Evolutionary conservation across 2,888 invertebrate species (phyloP).

Genomic region (Dorcus hopei): DNA sequence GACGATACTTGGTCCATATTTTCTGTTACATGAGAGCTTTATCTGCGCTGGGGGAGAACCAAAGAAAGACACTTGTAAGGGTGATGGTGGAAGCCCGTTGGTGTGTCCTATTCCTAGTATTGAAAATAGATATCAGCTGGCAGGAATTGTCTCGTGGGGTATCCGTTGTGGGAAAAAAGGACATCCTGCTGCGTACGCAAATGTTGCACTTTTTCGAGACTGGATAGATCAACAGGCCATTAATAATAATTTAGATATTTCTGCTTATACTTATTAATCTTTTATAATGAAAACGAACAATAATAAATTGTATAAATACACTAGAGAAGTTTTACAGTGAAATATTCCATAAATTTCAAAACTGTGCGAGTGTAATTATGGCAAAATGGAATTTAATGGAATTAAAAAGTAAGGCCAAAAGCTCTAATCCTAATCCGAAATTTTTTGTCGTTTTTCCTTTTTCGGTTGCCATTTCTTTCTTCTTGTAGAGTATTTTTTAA

Average conservation of each 20-base stretch:
- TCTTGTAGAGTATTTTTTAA: too few species aligned
- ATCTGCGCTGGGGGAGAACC: slow-evolving; percentile 76
- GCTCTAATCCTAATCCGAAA: too few species aligned
- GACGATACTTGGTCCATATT: slow-evolving; percentile 64
- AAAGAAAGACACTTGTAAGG: slow-evolving; percentile 71
- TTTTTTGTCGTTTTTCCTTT: too few species aligned
- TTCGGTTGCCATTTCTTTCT: too few species aligned
- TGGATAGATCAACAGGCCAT: slow-evolving; percentile 58
- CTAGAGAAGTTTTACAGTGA: too few species aligned
- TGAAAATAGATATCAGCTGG: slow-evolving; percentile 52
- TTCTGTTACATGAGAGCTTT: slow-evolving; percentile 66
- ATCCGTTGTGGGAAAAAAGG: slow-evolving; percentile 69
- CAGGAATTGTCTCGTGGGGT: slow-evolving; percentile 79
- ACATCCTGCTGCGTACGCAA: slow-evolving; percentile 73
- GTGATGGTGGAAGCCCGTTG: slow-evolving; percentile 77
- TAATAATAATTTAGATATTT: slow-evolving; percentile 25
- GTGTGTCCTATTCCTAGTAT: slow-evolving; percentile 63
- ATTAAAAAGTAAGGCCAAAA: too few species aligned
- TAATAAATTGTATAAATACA: too few species aligned
- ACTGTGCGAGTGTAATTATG: too few species aligned
- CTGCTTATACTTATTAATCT: neutral
- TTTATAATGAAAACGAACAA: too few species aligned
- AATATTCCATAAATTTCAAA: too few species aligned
- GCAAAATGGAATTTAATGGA: too few species aligned
- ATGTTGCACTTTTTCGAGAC: slow-evolving; percentile 59